These are phyloP conservation scores for Adelges cooleyi DNA, from an alignment of 1,140 invertebrate genomes.

Conservation along the genomic window DNA sequence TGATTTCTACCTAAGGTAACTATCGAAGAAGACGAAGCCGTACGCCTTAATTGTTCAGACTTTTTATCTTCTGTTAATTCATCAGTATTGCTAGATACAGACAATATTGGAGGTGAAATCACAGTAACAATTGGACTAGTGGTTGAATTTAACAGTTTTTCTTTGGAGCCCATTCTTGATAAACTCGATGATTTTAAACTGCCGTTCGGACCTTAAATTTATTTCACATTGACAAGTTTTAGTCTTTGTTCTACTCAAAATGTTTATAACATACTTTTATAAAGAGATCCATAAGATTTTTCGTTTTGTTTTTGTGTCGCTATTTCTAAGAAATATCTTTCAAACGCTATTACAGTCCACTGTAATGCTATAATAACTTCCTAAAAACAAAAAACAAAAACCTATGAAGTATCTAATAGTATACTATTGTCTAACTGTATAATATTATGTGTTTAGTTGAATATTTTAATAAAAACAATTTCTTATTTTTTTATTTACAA, in stretches of 20 bases:
- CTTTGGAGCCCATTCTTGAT: not conserved
- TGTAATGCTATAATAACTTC: slow-evolving; percentile 72
- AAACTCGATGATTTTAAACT: not conserved
- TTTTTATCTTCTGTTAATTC: not conserved
- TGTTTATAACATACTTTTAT: slow-evolving; percentile 12
- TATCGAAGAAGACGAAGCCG: slow-evolving; percentile 20
- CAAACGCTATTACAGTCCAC: slow-evolving; percentile 82
- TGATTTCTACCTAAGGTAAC: slow-evolving; percentile 39
- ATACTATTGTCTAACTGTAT: too few species aligned
- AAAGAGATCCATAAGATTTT: slow-evolving; percentile 7
- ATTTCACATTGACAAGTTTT: too few species aligned
- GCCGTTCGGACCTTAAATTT: not conserved
- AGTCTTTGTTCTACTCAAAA: too few species aligned
- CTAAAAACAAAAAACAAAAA: slow-evolving; percentile 39
- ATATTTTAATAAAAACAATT: not conserved
- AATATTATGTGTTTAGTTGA: not conserved
- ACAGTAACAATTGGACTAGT: not conserved
- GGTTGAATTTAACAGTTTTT: not conserved
- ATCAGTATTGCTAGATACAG: not conserved
- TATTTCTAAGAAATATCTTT: slow-evolving; percentile 74
- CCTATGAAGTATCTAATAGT: too few species aligned
- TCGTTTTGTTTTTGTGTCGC: slow-evolving; percentile 45
- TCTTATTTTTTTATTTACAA: not conserved
- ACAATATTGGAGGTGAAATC: not conserved
- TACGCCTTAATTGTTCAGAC: slow-evolving; percentile 5